Evolutionary conservation across 2,797 vertebrate species (phyloP), one percentile per base, ranked within the genome.

Genomic region (Sebastes miniatus): DNA sequence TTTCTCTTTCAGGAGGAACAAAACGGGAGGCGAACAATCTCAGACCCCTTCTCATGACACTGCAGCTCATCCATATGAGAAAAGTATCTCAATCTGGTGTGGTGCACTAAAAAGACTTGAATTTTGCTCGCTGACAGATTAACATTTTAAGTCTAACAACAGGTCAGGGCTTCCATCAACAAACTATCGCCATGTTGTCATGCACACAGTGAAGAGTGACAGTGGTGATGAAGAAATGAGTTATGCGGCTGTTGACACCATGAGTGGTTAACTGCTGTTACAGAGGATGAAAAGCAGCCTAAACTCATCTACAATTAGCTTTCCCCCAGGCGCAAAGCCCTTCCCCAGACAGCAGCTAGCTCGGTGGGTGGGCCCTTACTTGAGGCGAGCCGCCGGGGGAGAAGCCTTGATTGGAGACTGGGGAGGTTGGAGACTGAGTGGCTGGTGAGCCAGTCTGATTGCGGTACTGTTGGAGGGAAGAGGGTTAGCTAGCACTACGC

Each of bases 371-470:
- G 94, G 95, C 96, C 96, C 97, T 99, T 98, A 99, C 98, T 97
- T 99, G 99, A 89, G 99, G 98, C 94, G 99, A 99, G 96, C 97
- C 97, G 94, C 98, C 97, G 3, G 99, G 99, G 94, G 99, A 99
- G 97, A 99, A 99, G 96, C 97, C 99, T 97, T 99, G 99, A 97
- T 99, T 99, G 97, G 99, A 99, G 97, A 98, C 97, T 79, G 99
- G 99, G 94, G 99, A 99, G 91, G 99, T 99, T 96, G 99, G 99
- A 95, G 99, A 99, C 97, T 99, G 99, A 97, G 97, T 99, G 97
- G 98, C 97, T 56, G 99, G 98, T 93, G 99, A 99, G 78, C 98
- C 98, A 91, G 97, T 96, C 93, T 97, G 97, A 95, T 96, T 98
- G 96, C 98, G 99, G 95, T 99, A 99, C 97, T 99, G 98, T 96